These are phyloP conservation scores for Exaiptasia diaphana DNA, from an alignment of 64 coral and sea anemone genomes.

Conservation along the genomic window DNA sequence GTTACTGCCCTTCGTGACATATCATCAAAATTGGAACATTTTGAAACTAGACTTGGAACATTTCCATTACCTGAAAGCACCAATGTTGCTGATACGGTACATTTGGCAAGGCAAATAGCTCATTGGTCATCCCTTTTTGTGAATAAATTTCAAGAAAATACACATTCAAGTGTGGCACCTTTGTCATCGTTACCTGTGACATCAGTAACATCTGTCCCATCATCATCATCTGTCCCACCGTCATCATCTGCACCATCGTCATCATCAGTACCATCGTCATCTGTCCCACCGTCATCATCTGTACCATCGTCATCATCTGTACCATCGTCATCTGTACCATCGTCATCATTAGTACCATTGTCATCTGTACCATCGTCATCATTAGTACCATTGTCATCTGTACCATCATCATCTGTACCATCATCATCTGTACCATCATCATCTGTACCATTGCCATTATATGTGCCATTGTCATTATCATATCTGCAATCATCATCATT, in stretches of 20 bases:
- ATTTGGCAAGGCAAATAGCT: not conserved
- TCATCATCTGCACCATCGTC: not conserved
- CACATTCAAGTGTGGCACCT: no score
- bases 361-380: no score
- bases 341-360: no score
- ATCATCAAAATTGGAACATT: not conserved
- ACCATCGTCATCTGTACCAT: no score
- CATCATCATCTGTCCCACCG: not conserved
- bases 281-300: no score
- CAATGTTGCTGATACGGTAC: not conserved
- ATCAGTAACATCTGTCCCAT: not conserved
- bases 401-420: no score
- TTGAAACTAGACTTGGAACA: not conserved
- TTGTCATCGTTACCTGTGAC: no score
- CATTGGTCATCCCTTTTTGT: not conserved
- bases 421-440: no score
- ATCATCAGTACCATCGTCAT: no score
- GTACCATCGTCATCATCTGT: no score
- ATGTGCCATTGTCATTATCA: not conserved
- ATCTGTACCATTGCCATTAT: not conserved
- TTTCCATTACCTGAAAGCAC: not conserved
- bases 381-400: no score
- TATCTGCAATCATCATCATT: no score
- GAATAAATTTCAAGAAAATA: not conserved
- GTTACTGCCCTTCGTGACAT: not conserved